phyloP scores from a whole-genome alignment of 2,113 vertebrate genomes.

The Lampris incognitus region DNA sequence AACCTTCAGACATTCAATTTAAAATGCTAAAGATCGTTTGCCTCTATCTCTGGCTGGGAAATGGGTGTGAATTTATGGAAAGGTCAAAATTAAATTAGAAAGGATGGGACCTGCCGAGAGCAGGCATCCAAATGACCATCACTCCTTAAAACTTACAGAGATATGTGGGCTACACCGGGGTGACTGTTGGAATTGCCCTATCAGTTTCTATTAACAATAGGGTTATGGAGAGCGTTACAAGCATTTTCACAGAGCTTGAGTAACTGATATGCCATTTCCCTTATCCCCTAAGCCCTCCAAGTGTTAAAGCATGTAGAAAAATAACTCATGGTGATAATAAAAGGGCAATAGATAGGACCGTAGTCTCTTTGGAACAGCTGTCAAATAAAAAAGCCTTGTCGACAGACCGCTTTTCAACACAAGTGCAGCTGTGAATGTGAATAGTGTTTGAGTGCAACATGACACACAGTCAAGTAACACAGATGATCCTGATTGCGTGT shows the following conservation, averaged over 20 bases:
- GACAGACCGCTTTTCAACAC: constrained; percentile 73
- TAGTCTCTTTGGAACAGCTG: constrained; percentile 69
- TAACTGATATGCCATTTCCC: constrained; percentile 70
- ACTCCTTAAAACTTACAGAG: constrained; percentile 68
- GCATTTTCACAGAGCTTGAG: constrained; percentile 67
- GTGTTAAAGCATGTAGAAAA: constrained; percentile 66
- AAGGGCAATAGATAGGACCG: constrained; percentile 65
- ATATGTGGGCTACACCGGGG: constrained; percentile 40
- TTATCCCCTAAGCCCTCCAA: constrained; percentile 72
- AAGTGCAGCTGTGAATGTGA: constrained; percentile 75
- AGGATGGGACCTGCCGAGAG: constrained; percentile 47
- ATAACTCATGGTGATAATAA: constrained; percentile 61
- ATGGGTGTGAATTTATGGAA: constrained; percentile 75
- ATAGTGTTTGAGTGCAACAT: constrained; percentile 49
- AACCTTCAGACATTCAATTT: constrained; percentile 65
- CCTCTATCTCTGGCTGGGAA: constrained; percentile 50
- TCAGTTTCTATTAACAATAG: constrained; percentile 71
- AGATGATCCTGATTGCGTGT: constrained; percentile 42
- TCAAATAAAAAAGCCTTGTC: constrained; percentile 71
- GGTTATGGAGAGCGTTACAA: constrained; percentile 67
- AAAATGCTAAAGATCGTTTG: constrained; percentile 63
- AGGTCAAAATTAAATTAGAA: constrained; percentile 76
- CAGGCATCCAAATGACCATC: constrained; percentile 56
- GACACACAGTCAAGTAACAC: constrained; percentile 51
- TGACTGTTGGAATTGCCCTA: constrained; percentile 48